Conservation (phyloP, 2,113 vertebrate species). For the Orthonyx spaldingii region DNA sequence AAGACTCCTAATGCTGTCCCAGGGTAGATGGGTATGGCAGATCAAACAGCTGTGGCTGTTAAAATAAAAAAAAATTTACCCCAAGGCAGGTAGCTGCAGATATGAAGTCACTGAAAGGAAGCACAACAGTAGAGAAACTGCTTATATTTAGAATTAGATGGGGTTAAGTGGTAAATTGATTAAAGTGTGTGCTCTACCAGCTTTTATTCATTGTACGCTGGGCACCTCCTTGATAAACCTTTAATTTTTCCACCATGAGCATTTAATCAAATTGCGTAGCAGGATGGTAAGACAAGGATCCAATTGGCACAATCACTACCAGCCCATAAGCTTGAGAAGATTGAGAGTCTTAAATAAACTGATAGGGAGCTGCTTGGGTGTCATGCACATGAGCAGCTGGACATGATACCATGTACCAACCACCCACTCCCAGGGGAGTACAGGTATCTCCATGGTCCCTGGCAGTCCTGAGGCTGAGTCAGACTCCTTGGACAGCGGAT, state of each 20-base stretch:
- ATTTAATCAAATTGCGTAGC: background rate
- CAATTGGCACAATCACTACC: background rate
- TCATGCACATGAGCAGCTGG: background rate
- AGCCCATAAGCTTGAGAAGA: background rate
- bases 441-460: background rate
- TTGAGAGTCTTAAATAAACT: background rate
- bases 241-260: background rate
- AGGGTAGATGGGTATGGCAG: background rate
- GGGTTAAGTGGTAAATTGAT: background rate
- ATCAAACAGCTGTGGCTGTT: background rate
- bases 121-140: background rate
- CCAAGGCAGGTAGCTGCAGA: background rate
- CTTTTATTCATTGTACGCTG: background rate
- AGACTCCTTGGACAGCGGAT: background rate
- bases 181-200: background rate
- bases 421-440: background rate
- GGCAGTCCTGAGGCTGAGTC: background rate
- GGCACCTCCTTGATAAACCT: background rate
- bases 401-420: fast-evolving
- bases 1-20: background rate
- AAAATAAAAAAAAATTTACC: background rate
- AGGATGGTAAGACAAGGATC: background rate
- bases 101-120: background rate
- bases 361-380: background rate
- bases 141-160: background rate